A percentile compares a stretch with the other conserved stretches of the same genome.
These are phyloP conservation scores for Alethe castanea DNA, from an alignment of 2,113 vertebrate species.

Conservation along the genomic window DNA sequence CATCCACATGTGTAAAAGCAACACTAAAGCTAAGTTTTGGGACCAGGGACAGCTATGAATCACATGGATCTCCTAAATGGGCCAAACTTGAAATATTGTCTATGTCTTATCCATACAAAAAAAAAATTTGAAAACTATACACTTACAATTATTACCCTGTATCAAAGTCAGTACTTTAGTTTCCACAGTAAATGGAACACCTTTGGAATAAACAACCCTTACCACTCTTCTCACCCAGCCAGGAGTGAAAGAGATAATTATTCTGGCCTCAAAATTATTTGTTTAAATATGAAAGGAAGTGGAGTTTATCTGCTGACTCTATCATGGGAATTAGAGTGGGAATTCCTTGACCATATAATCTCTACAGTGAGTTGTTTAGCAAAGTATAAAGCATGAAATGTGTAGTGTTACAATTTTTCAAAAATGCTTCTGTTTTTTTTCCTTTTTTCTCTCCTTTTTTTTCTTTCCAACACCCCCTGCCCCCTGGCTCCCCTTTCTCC, in stretches of 20 bases:
- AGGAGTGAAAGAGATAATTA: background rate
- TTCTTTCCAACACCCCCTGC: too few relatives aligned
- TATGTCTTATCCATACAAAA: background rate
- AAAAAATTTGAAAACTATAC: background rate
- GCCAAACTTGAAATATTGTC: background rate
- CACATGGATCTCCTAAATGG: background rate
- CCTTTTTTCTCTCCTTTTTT: background rate
- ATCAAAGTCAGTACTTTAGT: background rate
- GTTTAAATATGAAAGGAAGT: background rate
- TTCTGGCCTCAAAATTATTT: background rate
- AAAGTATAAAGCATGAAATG: background rate
- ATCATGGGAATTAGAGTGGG: background rate
- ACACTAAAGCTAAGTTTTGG: background rate
- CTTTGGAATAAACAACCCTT: background rate
- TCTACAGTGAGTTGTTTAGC: background rate
- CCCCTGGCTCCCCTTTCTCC: background rate
- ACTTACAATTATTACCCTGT: background rate
- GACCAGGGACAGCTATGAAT: background rate
- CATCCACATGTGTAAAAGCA: background rate
- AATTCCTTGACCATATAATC: background rate
- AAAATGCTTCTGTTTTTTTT: rapidly evolving
- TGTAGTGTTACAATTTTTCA: background rate
- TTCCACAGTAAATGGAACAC: background rate
- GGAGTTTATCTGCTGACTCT: background rate
- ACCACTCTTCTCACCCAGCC: background rate